These are phyloP conservation scores for Labroides dimidiatus DNA, from an alignment of 2,797 vertebrate genomes.

Conservation along the genomic window DNA sequence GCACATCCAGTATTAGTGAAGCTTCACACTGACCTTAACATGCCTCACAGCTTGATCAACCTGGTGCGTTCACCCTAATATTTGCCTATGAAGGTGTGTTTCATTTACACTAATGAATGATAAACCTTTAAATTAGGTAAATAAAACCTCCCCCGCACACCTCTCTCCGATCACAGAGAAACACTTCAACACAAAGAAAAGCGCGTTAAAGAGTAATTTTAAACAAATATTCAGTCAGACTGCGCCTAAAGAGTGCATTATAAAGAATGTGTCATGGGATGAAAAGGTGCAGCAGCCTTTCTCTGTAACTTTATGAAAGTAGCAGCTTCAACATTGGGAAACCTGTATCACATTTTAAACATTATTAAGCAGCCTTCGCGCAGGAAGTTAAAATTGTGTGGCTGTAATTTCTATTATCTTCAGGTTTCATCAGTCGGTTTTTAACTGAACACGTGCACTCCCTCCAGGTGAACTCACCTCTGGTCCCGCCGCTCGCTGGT, in stretches of 20 bases:
- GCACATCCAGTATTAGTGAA: slow-evolving; percentile 7
- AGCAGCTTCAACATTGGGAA: not conserved
- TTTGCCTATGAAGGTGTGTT: not conserved
- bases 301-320: not conserved
- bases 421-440: not conserved
- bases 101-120: not conserved
- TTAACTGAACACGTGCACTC: not conserved
- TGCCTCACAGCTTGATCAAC: slow-evolving; percentile 3
- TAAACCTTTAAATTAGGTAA: not conserved
- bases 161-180: not conserved
- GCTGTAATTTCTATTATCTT: not conserved
- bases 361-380: not conserved
- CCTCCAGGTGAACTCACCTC: slow-evolving; percentile 46
- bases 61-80: not conserved
- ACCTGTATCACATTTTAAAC: slow-evolving; percentile 1
- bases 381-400: not conserved
- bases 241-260: not conserved
- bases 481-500: not conserved
- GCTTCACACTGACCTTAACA: slow-evolving; percentile 15
- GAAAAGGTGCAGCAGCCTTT: not conserved
- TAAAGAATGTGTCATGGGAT: not conserved
- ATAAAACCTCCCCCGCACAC: not conserved
- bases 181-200: not conserved
- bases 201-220: not conserved
- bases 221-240: too few species aligned